phyloP scores from a whole-genome alignment of 2,113 vertebrate species.

The Centropristis striata region DNA sequence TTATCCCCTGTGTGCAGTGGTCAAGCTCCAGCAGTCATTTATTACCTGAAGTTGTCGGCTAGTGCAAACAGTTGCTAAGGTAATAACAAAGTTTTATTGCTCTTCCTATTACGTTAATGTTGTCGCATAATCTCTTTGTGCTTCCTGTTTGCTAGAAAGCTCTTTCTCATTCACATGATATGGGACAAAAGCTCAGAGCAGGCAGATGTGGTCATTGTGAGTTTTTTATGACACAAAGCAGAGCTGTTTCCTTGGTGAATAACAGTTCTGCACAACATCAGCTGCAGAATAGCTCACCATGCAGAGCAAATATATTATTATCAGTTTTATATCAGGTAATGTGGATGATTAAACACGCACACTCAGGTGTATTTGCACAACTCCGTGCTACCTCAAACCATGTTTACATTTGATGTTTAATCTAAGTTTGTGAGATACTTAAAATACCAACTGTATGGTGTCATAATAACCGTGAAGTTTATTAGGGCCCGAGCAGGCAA shows the following conservation, averaged over 20 bases:
- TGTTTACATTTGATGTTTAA: constrained; percentile 6
- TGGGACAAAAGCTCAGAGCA: constrained; percentile 2
- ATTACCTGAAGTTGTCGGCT: constrained; percentile 52
- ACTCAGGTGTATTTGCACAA: constrained; percentile 32
- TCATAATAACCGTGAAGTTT: no score
- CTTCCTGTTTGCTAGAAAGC: constrained; percentile 72
- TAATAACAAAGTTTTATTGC: constrained; percentile 62
- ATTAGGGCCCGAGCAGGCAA: no score
- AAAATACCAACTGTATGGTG: background rate
- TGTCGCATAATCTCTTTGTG: constrained; percentile 24
- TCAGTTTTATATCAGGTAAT: constrained; percentile 13
- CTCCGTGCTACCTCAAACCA: background rate
- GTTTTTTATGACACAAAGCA: constrained; percentile 33
- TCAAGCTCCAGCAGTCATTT: constrained; percentile 27
- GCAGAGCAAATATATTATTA: constrained; percentile 30
- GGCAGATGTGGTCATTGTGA: constrained; percentile 19
- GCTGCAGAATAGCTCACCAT: constrained; percentile 4
- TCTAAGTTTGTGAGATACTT: constrained; percentile 3
- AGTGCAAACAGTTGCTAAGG: constrained; percentile 65
- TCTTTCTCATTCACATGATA: constrained; percentile 32
- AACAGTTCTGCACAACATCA: constrained; percentile 39
- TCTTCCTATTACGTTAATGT: constrained; percentile 57
- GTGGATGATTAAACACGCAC: constrained; percentile 23
- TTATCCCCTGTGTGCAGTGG: constrained; percentile 5
- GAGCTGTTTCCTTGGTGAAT: constrained; percentile 66